Base-by-base conservation (phyloP, 2,888 invertebrate genomes). In the Abrostola triplasia region DNA sequence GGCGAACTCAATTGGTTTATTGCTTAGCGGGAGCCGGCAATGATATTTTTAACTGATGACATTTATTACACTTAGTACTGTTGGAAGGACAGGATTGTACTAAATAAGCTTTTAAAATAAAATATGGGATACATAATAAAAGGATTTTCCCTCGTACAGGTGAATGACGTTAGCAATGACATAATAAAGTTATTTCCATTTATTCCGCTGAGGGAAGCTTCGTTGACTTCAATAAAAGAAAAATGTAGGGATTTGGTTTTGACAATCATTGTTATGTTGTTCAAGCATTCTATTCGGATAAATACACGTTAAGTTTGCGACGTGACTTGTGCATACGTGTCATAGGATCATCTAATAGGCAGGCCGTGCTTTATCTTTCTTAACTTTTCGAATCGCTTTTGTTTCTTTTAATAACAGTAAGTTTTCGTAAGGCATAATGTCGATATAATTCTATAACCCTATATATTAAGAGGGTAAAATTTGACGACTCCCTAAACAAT, bases 1-100 rank as follows among this genome's bases (percentile, higher is more conserved):
- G 81, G 47, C 64, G 61, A 82, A 84, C 80, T 84, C 87, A 88
- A 91, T 89, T 88, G 86, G 80, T 88, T 87, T 86, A 81, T 73
- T 70, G 85, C 83, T 86, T 76, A 77, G 86, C 78, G 76, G 79
- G 81, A 70, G 73, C 75, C 68, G 50, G 70, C 66, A 49, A 64
- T 73, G 73, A 81, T 82, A 83, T 81, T 83, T 83, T 77, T 70
- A 78, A 76, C 60, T 59, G 59, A 59, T 67, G 58, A 65, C 47
- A 63, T 62, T 68, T 56, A 60, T 54, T 59, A 57, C 37, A 44
- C 54, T 65, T 63, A 47, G 55, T 12, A 24, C 53, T 35, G 24
- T 49, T 38, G 35, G 35, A 64, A 37, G 8, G 47, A 47, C 9
- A 58, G 7, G 9, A 36, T 38, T 41, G 5, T 52, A 51, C 40